Evolutionary conservation across 2,888 invertebrate species (phyloP).

Genomic region (Cheilosia grossa): DNA sequence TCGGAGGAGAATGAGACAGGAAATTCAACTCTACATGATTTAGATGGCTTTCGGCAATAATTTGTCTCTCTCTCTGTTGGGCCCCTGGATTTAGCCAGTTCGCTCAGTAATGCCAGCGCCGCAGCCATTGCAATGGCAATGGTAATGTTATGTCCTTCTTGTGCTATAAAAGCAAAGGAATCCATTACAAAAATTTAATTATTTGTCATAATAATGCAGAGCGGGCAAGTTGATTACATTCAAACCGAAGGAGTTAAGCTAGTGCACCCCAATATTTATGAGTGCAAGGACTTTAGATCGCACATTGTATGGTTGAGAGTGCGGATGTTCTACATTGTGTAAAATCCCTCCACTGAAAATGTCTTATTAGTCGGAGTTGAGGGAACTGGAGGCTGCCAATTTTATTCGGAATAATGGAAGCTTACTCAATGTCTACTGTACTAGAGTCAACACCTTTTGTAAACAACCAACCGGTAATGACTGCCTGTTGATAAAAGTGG

Average conservation of each 20-base stretch:
- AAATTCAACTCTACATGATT: slow-evolving; percentile 61
- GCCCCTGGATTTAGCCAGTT: background rate
- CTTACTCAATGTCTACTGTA: background rate
- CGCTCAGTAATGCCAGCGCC: background rate
- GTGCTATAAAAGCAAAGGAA: background rate
- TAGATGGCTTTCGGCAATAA: slow-evolving; percentile 64
- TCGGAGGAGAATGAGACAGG: slow-evolving; percentile 13
- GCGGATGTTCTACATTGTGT: slow-evolving; percentile 45
- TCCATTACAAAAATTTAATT: slow-evolving; percentile 67
- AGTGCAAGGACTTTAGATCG: slow-evolving; percentile 53
- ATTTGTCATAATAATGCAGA: slow-evolving; percentile 65
- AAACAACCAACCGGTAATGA: slow-evolving; percentile 59
- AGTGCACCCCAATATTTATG: slow-evolving; percentile 35
- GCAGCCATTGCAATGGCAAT: background rate
- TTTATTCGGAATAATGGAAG: slow-evolving; percentile 36
- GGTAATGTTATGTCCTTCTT: background rate
- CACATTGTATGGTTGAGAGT: slow-evolving; percentile 22
- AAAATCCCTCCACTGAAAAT: background rate
- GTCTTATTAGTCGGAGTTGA: slow-evolving; percentile 30
- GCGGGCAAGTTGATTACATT: slow-evolving; percentile 36
- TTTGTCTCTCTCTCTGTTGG: slow-evolving; percentile 26
- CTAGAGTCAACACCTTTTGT: slow-evolving; percentile 60
- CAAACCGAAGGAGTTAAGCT: slow-evolving; percentile 15
- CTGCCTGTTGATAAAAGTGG: slow-evolving; percentile 35
- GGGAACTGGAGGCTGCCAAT: slow-evolving; percentile 59